phyloP scores from a whole-genome alignment of 1,140 invertebrate species.

The Streblospio benedicti region DNA sequence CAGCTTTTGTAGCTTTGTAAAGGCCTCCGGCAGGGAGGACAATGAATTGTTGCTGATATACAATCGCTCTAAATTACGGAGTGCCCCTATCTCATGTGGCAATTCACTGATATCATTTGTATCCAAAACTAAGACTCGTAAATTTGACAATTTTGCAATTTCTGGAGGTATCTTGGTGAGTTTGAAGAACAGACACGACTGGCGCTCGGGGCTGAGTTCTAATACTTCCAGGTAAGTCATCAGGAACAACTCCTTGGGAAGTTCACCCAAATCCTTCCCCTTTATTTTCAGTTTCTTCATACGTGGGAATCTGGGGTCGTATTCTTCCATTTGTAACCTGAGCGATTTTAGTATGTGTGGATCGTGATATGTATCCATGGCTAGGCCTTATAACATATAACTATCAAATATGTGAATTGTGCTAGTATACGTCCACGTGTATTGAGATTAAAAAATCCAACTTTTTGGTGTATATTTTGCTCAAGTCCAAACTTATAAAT shows the following conservation, averaged over 20 bases:
- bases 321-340: conserved; percentile 34
- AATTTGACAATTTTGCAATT: conserved; percentile 38
- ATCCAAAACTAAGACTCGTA: conserved; percentile 42
- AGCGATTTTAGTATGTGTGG: conserved; percentile 17
- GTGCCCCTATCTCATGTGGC: conserved; percentile 35
- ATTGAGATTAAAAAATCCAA: no score
- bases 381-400: no score
- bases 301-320: conserved; percentile 35
- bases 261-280: conserved; percentile 32
- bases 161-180: conserved; percentile 33
- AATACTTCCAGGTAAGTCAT: conserved; percentile 39
- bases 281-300: conserved; percentile 42
- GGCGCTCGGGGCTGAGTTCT: conserved; percentile 44
- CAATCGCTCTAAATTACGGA: conserved; percentile 39
- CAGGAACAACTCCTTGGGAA: conserved; percentile 37
- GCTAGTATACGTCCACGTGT: no score
- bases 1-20: conserved; percentile 35
- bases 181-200: conserved; percentile 42
- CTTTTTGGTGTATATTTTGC: no score
- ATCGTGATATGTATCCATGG: no score
- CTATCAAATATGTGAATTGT: no score
- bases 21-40: conserved; percentile 31
- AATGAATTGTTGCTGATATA: conserved; percentile 45
- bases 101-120: conserved; percentile 41
- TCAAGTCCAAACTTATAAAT: no score